Conservation (phyloP, 2,797 vertebrate species). For the Neosilurus mollespiculum region DNA sequence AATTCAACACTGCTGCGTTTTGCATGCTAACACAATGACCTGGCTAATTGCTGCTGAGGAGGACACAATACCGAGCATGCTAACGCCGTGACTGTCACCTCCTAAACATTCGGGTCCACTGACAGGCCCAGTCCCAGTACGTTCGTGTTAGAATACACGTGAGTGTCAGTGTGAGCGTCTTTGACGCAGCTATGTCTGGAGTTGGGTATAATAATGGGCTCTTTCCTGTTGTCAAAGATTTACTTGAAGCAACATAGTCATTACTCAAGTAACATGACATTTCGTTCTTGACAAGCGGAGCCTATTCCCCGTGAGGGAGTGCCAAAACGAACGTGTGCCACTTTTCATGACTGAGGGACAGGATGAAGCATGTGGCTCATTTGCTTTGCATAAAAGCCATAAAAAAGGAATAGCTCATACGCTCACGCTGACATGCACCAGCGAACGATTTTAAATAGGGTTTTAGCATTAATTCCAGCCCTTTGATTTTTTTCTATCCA, state of each 20-base stretch:
- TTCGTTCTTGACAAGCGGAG: slow-evolving; percentile 69
- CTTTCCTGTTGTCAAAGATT: slow-evolving; percentile 74
- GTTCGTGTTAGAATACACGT: slow-evolving; percentile 62
- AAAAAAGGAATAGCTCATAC: slow-evolving; percentile 53
- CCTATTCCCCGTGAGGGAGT: slow-evolving; percentile 46
- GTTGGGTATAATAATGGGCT: slow-evolving; percentile 77
- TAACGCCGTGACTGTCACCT: slow-evolving; percentile 67
- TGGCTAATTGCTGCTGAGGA: slow-evolving; percentile 68
- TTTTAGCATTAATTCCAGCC: slow-evolving; percentile 59
- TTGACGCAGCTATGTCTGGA: slow-evolving; percentile 68
- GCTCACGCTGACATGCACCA: slow-evolving; percentile 4
- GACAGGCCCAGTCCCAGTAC: slow-evolving; percentile 59
- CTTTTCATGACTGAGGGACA: slow-evolving; percentile 62
- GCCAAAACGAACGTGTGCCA: slow-evolving; percentile 69
- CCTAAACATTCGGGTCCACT: slow-evolving; percentile 58
- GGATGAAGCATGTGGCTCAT: slow-evolving; percentile 74
- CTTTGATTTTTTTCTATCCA: slow-evolving; percentile 51
- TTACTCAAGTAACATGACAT: slow-evolving; percentile 74
- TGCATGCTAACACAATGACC: slow-evolving; percentile 73
- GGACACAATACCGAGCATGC: slow-evolving; percentile 65
- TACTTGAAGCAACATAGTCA: slow-evolving; percentile 75
- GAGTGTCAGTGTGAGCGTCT: slow-evolving; percentile 60
- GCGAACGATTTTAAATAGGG: slow-evolving; percentile 40
- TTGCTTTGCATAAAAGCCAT: slow-evolving; percentile 73
- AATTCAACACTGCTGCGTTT: slow-evolving; percentile 61